Evolutionary conservation across 1,140 invertebrate genomes (phyloP), one percentile per base, ranked within the genome.

Genomic region (Bemisia tabaci): DNA sequence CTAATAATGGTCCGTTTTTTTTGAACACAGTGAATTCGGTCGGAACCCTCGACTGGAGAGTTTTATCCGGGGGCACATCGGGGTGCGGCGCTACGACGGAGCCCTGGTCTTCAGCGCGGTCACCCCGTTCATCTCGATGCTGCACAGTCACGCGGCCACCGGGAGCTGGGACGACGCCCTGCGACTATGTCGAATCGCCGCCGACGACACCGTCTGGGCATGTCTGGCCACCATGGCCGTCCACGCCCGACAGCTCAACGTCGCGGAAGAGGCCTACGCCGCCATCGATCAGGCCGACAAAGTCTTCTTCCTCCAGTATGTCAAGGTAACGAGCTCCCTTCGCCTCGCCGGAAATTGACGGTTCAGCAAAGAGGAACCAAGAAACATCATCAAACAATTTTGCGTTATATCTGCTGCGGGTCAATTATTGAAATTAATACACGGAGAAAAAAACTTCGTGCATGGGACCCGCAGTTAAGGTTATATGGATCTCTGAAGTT

Each of bases 251-350:
- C 83, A 93, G 71, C 77, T 96, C 24, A 82, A 86, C 59, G 87
- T 91, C 26, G 93, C 94, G 1, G 94, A 97, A 81, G 88, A 95
- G 74, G 90, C 92, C 12, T 98, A 95, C 79, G 89, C 92, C n/a
- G 87, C 92, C 24, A 91, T 97, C 65, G 85, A 87, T 69, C 87
- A 93, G 82, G 87, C 86, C 61, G 93, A 97, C 72, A 95, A 96
- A 85, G 94, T 97, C 0, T 83, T 87, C 71, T 94, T 92, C 74
- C 88, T 97, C 65, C 86, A 89, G 74, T 84, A 92, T 71, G 85
- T 96, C 24, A 90, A 92, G 76, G 85, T 85, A 78, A 63, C 58
- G 0, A n/a, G 22, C 1, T 11, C 11, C n/a, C n/a, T 22, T 21
- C 60, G 11, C 11, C 60, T 22, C n/a, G 24, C n/a, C 22, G 24